These are phyloP conservation scores for cattle (Bos taurus) DNA, from an alignment of 2,113 vertebrate species.

Conservation along the genomic window ARS-UCD2.0 NC_037336.1:60767501-60768000, in stretches of 20 bases:
- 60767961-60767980: neutral
- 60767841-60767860: neutral
- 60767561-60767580: neutral
- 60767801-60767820: neutral
- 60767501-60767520: neutral
- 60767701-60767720: neutral
- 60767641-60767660: neutral
- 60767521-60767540: neutral
- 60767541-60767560: neutral
- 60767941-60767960: neutral
- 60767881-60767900: neutral
- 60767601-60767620: neutral
- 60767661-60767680: neutral
- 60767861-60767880: neutral
- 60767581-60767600: neutral
- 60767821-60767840: neutral
- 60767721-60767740: neutral
- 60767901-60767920: conserved; percentile 19
- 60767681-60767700: neutral
- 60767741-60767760: neutral
- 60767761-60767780: neutral
- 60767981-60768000: neutral
- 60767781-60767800: neutral
- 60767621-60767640: neutral
- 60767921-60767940: neutral